Base-by-base conservation (phyloP, 2,797 vertebrate species). In the Clangula hyemalis region DNA sequence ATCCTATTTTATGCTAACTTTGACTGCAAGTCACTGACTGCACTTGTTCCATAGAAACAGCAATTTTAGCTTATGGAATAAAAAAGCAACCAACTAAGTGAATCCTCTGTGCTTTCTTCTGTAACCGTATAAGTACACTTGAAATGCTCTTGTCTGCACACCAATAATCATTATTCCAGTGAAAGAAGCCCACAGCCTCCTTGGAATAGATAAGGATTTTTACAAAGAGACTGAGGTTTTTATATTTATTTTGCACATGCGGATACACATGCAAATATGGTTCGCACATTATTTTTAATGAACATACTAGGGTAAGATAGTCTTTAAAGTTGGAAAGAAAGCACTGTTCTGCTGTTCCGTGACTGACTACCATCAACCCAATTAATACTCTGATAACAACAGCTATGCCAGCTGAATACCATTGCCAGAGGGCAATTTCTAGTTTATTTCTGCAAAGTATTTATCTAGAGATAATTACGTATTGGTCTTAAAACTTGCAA, bases 81-180 rank as follows among this genome's bases (percentile, higher is more conserved):
- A 87, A 84, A 95, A 93, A 91, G 84, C 39, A 77, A 61, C 71
- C 69, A 61, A 6, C 53, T 43, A 64, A 95, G 54, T 90, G 88
- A 89, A 90, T 92, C 74, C 38, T 77, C 54, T 93, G 85, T 83
- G 85, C 83, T 89, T 82, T 91, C 90, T 89, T 94, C 86, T 96
- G 69, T 89, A 90, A 83, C 90, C 0, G 0, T 41, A 0, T 51
- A 87, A 92, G 64, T 41, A 86, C 65, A 38, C 39, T 20, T 18
- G 78, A 85, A 95, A 80, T 43, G 58, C 65, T 95, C 85, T 89
- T 76, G 60, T 91, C 39, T 66, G 75, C 32, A 21, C 75, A 72
- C 41, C 72, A 78, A n/a, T 53, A 68, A 94, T 94, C 83, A 24
- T 90, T 93, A 82, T 85, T 90, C 69, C 8, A 58, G 32, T 54